Conservation (phyloP, 2,113 vertebrate genomes). For the Brienomyrus longianalis region DNA sequence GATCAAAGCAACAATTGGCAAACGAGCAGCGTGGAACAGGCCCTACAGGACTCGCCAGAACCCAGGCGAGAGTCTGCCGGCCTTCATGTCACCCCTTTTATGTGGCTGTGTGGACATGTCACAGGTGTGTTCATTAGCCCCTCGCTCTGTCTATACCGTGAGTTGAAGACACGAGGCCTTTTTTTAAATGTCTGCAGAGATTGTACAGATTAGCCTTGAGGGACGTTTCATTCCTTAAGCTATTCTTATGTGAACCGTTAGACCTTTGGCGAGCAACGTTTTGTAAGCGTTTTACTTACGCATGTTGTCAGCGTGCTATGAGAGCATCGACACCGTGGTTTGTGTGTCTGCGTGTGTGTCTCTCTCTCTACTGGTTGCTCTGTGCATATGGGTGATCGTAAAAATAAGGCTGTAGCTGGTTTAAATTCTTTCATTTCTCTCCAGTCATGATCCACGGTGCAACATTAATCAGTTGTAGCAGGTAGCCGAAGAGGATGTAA, state of each 20-base stretch:
- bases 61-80: background rate
- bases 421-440: background rate
- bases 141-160: constrained; percentile 38
- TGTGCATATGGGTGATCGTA: background rate
- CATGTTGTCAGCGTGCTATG: constrained; percentile 11
- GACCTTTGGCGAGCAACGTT: background rate
- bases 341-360: background rate
- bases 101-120: constrained; percentile 43
- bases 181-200: constrained; percentile 41
- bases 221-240: constrained; percentile 38
- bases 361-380: background rate
- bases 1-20: background rate
- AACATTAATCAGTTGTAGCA: constrained; percentile 8
- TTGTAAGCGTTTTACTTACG: constrained; percentile 22
- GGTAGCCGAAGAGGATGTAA: constrained; percentile 3
- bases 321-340: background rate
- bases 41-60: background rate
- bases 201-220: constrained; percentile 45
- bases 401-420: background rate
- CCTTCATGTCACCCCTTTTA: constrained; percentile 43
- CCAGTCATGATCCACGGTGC: background rate
- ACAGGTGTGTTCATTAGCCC: constrained; percentile 22
- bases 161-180: constrained; percentile 54
- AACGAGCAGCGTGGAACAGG: background rate
- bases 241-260: constrained; percentile 3